A percentile compares a stretch with the other conserved stretches of the same genome.
These are phyloP conservation scores for Chaetura pelagica DNA, from an alignment of 2,113 vertebrate species.

Conservation along the genomic window DNA sequence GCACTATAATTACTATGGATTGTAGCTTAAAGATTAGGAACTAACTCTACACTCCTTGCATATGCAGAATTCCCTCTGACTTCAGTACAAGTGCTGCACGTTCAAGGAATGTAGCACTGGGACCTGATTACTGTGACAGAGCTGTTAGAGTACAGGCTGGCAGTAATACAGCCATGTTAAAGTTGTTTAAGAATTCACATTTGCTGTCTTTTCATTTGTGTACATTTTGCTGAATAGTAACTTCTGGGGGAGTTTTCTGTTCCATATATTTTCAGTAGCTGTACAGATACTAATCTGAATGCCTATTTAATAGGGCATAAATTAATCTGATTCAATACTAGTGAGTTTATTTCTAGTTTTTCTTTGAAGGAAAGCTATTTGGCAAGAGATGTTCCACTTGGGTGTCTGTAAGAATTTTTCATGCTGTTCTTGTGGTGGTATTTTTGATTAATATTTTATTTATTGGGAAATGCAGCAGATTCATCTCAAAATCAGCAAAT, in stretches of 20 bases:
- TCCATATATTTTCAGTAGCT: neutral
- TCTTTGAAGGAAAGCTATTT: neutral
- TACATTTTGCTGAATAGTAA: neutral
- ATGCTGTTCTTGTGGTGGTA: neutral
- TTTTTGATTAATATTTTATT: neutral
- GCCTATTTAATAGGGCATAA: neutral
- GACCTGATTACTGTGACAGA: neutral
- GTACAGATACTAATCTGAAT: neutral
- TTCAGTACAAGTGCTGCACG: neutral
- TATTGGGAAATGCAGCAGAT: neutral
- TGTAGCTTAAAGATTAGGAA: neutral
- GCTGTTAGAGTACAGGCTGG: neutral
- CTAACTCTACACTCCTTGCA: constrained; percentile 22
- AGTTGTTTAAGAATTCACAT: neutral
- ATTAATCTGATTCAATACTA: neutral
- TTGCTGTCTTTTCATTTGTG: neutral
- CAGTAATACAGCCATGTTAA: neutral
- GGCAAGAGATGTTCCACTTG: neutral
- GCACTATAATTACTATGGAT: constrained; percentile 34
- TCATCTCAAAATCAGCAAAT: neutral
- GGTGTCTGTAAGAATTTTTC: neutral
- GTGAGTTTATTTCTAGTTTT: neutral
- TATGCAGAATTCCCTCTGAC: constrained; percentile 1
- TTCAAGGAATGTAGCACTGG: neutral
- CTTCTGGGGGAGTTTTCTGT: neutral